Base-by-base conservation (phyloP, 2,888 invertebrate species). In the Criorhina ranunculi region DNA sequence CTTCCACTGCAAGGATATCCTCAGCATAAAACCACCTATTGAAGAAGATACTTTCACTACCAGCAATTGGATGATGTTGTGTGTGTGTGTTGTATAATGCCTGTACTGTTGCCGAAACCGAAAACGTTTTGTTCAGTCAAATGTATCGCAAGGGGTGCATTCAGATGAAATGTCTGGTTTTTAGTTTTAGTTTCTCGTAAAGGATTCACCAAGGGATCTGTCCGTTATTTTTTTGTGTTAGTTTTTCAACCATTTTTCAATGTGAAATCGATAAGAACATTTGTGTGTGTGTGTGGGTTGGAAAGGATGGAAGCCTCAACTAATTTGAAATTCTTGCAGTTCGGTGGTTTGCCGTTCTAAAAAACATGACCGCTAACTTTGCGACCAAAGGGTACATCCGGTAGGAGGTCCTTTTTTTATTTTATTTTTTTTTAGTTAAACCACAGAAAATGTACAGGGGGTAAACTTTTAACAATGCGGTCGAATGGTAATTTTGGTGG, bases 391-490 rank as follows among this genome's bases (percentile, higher is more conserved):
- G 11, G 5, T 42, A 64, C 59, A 66, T 42, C 59, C 42, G 49
- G 66, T 29, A 59, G 17, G 11, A 37, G 12, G 29, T 69, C 46
- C n/a, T 69, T 73, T 79, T 44, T 59, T 17, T 15, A 5, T n/a
- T 42, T 15, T 67, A 31, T 44, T 5, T 44, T 46, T 42, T 35
- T 24, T 31, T 42, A 59, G 59, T 46, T n/a, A 60, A 72, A 67
- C 77, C 67, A 29, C 73, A 4, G 2, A 42, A 49, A 62, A 72
- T 77, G 72, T 76, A 42, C 17, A 75, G n/a, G 7, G 51, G 33
- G 64, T 35, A 55, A 78, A 73, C 67, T 83, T 75, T 78, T 83
- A 73, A 83, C 82, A 78, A 83, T 83, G 78, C 67, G 82, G 77
- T 70, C 49, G 24, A 49, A 40, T 69, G 46, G 33, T 62, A 55